Base-by-base conservation (phyloP, 1,140 invertebrate genomes). In the Neotoxoptera formosana region DNA sequence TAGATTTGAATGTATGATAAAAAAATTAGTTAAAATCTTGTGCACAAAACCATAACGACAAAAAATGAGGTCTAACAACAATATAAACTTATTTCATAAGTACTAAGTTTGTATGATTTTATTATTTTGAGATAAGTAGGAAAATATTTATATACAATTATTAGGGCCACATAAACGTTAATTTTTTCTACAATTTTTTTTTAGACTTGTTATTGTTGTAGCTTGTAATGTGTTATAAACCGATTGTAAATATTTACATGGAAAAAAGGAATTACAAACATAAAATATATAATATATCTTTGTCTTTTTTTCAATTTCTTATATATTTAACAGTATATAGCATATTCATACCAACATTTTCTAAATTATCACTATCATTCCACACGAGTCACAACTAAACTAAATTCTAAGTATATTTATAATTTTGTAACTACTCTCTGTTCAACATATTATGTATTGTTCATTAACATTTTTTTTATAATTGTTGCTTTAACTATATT, bases 1-100 rank as follows among this genome's bases (percentile, higher is more conserved):
- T 76, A 76, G 36, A 23, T 84, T 45, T 8, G 2, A 23, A 84
- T 41, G 36, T 84, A 45, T 21, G 45, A 91, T 34, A 21, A 76
- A 14, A 7, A 4, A 53, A 51, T 83, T 92, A 53, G 25, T 23
- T 83, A 92, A 34, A 41, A 92, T 81, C 21, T 34, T 34, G 17
- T 36, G 21, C 20, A 92, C n/a, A 51, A 47, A 53, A 91, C 8
- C 30, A 81, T 81, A 67, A 76, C 60, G 83, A 83, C 51, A 91
- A 92, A 91, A 91, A 83, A 92, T 47, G 90, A 92, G 90, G 76
- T 41, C 76, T 20, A 36, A 41, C 36, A 48, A 89, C 2, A 41
- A 41, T 87, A n/a, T 53, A 89, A 56, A 36, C 34, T 47, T 51
- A 88, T 51, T 6, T 7, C 7, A n/a, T 21, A 88, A n/a, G 47